Evolutionary conservation across 2,113 vertebrate species (phyloP), one percentile per base, ranked within the genome.

Genomic region (Cyanoliseus patagonus): DNA sequence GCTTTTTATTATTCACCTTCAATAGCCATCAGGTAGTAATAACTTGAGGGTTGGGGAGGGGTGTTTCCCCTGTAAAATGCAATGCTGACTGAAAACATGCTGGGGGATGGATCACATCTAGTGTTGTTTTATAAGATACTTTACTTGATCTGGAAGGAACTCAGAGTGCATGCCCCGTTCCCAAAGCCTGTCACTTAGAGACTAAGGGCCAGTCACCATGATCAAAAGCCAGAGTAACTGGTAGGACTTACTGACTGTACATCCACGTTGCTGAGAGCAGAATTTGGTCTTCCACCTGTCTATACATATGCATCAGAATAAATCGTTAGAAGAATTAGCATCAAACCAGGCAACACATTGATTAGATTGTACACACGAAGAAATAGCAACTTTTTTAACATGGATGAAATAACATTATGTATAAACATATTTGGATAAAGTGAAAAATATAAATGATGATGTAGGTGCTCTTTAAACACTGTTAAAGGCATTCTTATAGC

Each of bases 11-110:
- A 37, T 31, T 64, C 59, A 74, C 59, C 31, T 83, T 74, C 75
- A 39, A 2, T 90, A 67, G 31, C 22, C 12, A 42, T 35, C 19
- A 77, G 53, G 33, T 92, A 51, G 37, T 74, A 79, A 42, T 47
- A 37, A 46, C 39, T 44, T 17, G 19, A 30, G 15, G 6, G 14
- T 27, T 61, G 24, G 10, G 8, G 8, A 11, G 0, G 0, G 2
- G 31, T 42, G 46, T 42, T 16, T 4, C 35, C 6, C 25, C 33
- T 69, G 53, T 31, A 59, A 69, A 82, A 88, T 27, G 20, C 11
- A 67, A 2, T 82, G 78, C 61, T 89, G 39, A 12, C 77, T 75
- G 68, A 39, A 89, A 57, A 52, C n/a, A 10, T 35, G 14, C 33
- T 52, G 25, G 49, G 22, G 23, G 37, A 18, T 67, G 31, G 9